phyloP scores from a whole-genome alignment of 2,113 vertebrate genomes.

The Clupea harengus region DNA sequence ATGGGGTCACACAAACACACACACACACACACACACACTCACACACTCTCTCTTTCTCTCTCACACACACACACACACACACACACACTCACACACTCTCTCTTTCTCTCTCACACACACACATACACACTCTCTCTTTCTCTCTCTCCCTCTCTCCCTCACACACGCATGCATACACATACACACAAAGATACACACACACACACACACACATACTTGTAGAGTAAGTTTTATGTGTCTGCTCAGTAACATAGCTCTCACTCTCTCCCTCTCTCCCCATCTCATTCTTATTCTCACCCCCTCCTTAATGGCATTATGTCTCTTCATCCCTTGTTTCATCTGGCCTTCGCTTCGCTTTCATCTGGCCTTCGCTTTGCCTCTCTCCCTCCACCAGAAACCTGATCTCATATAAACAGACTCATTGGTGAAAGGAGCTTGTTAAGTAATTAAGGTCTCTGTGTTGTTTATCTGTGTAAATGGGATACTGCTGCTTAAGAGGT shows the following conservation, averaged over 20 bases:
- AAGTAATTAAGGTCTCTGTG: background rate
- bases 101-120: background rate
- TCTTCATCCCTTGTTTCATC: background rate
- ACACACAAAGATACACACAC: background rate
- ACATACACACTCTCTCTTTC: background rate
- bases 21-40: slow-evolving; percentile 10
- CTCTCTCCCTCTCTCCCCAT: background rate
- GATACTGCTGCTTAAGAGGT: background rate
- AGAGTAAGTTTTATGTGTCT: no score
- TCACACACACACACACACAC: background rate
- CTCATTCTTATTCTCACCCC: background rate
- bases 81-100: background rate
- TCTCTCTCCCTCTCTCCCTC: background rate
- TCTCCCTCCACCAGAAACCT: background rate
- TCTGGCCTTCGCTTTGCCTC: no score
- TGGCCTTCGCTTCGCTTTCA: background rate
- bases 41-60: background rate
- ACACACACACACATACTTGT: background rate
- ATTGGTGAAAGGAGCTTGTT: background rate
- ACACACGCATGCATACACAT: background rate
- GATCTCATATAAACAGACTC: background rate
- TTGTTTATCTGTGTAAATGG: background rate
- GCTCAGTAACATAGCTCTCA: no score
- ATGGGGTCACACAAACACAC: slow-evolving; percentile 50
- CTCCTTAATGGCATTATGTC: background rate